These are phyloP conservation scores for Leptosomus discolor DNA, from an alignment of 2,113 vertebrate genomes.

Conservation along the genomic window DNA sequence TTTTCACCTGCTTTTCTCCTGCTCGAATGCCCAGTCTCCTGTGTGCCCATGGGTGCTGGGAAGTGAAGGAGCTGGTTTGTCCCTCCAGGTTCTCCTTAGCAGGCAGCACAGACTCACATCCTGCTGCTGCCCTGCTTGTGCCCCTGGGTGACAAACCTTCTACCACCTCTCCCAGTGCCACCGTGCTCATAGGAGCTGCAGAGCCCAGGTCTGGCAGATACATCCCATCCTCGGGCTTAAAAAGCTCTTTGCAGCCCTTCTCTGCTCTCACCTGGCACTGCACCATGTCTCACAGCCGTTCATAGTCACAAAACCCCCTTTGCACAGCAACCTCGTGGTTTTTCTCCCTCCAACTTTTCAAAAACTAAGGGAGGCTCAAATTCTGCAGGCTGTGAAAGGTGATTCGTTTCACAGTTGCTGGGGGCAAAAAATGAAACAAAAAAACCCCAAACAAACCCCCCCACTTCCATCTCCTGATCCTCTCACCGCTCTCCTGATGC, in stretches of 20 bases:
- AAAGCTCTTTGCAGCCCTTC: not conserved
- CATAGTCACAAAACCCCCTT: not conserved
- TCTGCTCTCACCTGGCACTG: not conserved
- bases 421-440: too few species aligned
- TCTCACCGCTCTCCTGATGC: not conserved
- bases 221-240: not conserved
- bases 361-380: not conserved
- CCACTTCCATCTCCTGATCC: not conserved
- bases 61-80: not conserved
- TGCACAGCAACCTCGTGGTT: not conserved
- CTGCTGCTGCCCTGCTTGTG: not conserved
- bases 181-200: not conserved
- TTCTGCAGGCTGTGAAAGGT: not conserved
- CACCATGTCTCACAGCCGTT: accelerated
- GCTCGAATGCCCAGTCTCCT: accelerated
- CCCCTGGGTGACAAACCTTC: not conserved
- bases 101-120: not conserved
- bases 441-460: not conserved
- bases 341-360: not conserved
- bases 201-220: not conserved
- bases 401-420: not conserved
- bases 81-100: not conserved
- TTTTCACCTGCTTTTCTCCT: not conserved
- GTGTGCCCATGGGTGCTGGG: not conserved
- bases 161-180: not conserved